phyloP scores from a whole-genome alignment of 1,140 invertebrate species.

The Araneus ventricosus region DNA sequence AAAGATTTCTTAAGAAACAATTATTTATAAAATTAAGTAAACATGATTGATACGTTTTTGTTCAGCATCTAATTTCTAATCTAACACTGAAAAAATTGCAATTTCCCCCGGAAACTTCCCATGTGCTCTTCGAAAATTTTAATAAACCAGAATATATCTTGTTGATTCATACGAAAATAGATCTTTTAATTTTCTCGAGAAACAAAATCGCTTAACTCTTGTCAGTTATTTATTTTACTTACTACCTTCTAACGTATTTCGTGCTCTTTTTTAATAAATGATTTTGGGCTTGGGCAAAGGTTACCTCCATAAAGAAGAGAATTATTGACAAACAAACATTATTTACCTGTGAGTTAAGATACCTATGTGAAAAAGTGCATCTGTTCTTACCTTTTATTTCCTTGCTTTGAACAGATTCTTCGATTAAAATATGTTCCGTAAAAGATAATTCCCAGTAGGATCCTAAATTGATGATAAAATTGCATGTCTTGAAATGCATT shows the following conservation, averaged over 20 bases:
- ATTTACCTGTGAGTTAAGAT: slow-evolving; percentile 28
- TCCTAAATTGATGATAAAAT: not conserved
- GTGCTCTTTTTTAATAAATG: not conserved
- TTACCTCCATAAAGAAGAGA: not conserved
- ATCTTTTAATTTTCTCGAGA: not conserved
- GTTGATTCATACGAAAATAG: not conserved
- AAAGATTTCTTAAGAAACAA: no score
- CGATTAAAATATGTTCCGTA: not conserved
- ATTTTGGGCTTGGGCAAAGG: not conserved
- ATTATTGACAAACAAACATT: slow-evolving; percentile 34
- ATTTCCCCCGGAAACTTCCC: no score
- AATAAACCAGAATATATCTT: not conserved
- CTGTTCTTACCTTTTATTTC: not conserved
- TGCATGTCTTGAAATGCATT: not conserved
- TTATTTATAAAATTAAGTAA: no score
- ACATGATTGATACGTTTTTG: no score
- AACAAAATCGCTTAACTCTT: not conserved
- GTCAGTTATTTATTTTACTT: not conserved
- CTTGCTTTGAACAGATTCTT: not conserved
- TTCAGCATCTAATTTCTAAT: no score
- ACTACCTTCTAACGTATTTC: not conserved
- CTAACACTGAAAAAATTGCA: no score
- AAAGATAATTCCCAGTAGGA: not conserved
- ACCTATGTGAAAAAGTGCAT: slow-evolving; percentile 3
- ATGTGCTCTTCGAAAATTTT: not conserved